phyloP scores from a whole-genome alignment of 2,888 invertebrate genomes.

The Folsomia candida region DNA sequence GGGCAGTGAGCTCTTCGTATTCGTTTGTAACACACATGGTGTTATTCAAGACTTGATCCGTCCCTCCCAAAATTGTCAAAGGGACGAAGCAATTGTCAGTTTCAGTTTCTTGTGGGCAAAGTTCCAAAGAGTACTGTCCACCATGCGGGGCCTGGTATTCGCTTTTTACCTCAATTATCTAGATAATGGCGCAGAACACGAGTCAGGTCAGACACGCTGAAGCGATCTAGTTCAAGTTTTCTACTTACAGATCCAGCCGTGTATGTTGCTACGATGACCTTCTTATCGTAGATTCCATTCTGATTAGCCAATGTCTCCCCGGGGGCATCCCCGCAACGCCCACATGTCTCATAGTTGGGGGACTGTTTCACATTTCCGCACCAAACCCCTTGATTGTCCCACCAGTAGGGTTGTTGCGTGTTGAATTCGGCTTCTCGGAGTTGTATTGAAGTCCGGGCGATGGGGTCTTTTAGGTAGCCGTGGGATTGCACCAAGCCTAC shows the following conservation, averaged over 20 bases:
- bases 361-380: not conserved
- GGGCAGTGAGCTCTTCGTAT: not conserved
- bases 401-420: conserved; percentile 7
- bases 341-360: conserved; percentile 2
- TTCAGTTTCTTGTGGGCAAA: conserved; percentile 5
- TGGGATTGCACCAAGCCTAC: too few species aligned
- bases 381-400: conserved; percentile 7
- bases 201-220: too few species aligned
- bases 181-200: too few species aligned
- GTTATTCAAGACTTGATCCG: not conserved
- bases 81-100: conserved; percentile 5
- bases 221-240: too few species aligned
- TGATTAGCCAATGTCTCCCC: too few species aligned
- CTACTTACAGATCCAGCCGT: too few species aligned
- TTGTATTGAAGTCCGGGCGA: conserved; percentile 8
- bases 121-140: not conserved
- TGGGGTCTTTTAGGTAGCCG: conserved; percentile 1
- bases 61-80: not conserved
- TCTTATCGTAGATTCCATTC: too few species aligned
- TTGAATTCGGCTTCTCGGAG: not conserved
- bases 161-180: too few species aligned
- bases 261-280: too few species aligned
- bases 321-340: conserved; percentile 10
- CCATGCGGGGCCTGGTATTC: too few species aligned
- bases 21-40: not conserved